phyloP scores from a whole-genome alignment of 2,888 invertebrate genomes.

The Rugalucina vietnamica region DNA sequence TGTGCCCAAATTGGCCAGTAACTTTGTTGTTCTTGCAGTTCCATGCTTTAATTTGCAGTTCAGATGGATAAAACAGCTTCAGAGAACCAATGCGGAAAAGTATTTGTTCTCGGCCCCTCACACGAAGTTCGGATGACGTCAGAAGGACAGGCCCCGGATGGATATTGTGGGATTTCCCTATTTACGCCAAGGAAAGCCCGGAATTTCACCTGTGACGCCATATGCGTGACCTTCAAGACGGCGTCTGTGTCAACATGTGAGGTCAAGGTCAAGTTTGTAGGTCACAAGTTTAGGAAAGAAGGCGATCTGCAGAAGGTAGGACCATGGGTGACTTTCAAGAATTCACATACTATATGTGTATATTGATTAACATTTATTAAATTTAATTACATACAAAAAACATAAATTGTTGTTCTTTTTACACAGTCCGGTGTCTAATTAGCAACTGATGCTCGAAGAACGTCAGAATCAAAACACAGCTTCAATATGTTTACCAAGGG shows the following conservation, averaged over 20 bases:
- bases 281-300: conserved; percentile 51
- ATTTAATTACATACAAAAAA: too few relatives aligned
- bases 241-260: conserved; percentile 53
- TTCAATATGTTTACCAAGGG: too few relatives aligned
- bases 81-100: conserved; percentile 40
- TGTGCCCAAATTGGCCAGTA: too few relatives aligned
- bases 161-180: conserved; percentile 55
- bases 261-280: conserved; percentile 58
- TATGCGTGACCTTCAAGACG: conserved; percentile 57
- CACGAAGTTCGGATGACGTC: conserved; percentile 48
- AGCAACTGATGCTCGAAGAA: too few relatives aligned
- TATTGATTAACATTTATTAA: too few relatives aligned
- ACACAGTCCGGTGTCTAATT: too few relatives aligned
- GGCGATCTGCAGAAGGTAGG: conserved; percentile 54
- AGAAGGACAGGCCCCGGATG: conserved; percentile 47
- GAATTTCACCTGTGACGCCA: conserved; percentile 57
- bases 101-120: conserved; percentile 38
- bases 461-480: too few relatives aligned
- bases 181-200: conserved; percentile 33
- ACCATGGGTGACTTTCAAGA: too few relatives aligned
- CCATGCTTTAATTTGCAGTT: conserved; percentile 36
- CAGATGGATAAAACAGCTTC: conserved; percentile 43
- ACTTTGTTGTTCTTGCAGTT: too few relatives aligned
- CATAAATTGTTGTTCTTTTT: too few relatives aligned
- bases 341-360: too few relatives aligned